Evolutionary conservation across 2,888 invertebrate species (phyloP).

Genomic region (Pheosia gnoma): DNA sequence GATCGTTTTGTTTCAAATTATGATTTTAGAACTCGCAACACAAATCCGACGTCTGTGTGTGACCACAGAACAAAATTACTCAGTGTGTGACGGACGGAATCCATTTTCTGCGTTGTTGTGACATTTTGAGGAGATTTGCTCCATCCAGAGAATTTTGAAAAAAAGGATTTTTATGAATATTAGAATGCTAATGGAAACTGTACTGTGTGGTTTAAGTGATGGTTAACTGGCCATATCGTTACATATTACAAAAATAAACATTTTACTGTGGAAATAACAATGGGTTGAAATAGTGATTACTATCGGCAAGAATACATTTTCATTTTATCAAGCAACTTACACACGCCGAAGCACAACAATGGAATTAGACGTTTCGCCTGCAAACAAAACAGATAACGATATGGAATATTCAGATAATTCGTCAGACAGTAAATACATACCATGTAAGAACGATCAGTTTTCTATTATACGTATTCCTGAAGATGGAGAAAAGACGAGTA

Average conservation of each 20-base stretch:
- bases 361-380: conserved; percentile 74
- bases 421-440: conserved; percentile 68
- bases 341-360: conserved; percentile 54
- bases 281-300: conserved; percentile 79
- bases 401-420: conserved; percentile 74
- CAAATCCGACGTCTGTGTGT: too few relatives aligned
- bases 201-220: conserved; percentile 49
- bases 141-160: conserved; percentile 28
- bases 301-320: conserved; percentile 70
- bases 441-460: conserved; percentile 73
- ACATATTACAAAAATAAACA: conserved; percentile 37
- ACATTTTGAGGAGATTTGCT: conserved; percentile 72
- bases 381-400: conserved; percentile 56
- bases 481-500: conserved; percentile 86
- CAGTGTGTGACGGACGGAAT: conserved; percentile 50
- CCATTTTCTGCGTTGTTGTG: conserved; percentile 84
- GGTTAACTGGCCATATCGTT: conserved; percentile 41
- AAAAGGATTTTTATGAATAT: conserved; percentile 51
- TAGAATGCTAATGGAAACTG: conserved; percentile 25
- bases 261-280: conserved; percentile 52
- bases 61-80: too few relatives aligned
- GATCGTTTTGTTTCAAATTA: too few relatives aligned
- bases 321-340: conserved; percentile 50
- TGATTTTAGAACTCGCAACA: too few relatives aligned
- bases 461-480: conserved; percentile 77